Evolutionary conservation across 2,888 invertebrate species (phyloP), one percentile per base, ranked within the genome.

Genomic region (Melinaea marsaeus): DNA sequence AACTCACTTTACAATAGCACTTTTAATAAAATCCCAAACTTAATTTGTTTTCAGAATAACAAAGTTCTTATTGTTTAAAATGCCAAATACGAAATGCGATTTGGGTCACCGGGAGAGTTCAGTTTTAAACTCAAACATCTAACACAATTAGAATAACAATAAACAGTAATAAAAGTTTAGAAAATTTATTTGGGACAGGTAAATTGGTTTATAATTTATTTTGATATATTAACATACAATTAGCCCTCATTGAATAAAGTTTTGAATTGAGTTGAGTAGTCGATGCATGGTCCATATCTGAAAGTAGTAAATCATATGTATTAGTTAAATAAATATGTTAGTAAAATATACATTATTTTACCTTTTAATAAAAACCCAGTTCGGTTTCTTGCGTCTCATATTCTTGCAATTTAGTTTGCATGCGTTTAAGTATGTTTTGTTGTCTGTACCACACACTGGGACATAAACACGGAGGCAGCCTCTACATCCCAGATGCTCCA

Each of bases 361-460:
- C 71, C 67, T 64, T 11, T 58, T 0, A 34, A 71, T 62, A 45
- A 59, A 64, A 4, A 69, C 64, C 66, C 67, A 72, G 1, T 70
- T 42, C 5, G 58, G 13, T 51, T 55, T 57, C 13, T 55, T 59
- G 13, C 66, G 58, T 2, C 63, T 58, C 6, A 58, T 66, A 13
- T 72, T 72, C 0, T 32, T 13, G 55, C 78, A 79, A 6, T 72
- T 69, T 4, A 75, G 51, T 6, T 58, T 62, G 32, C 79, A 79
- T 13, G 65, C 62, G n/a, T 76, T 79, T 0, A 68, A 64, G 46
- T 76, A 79, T 0, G 76, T 77, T 4, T 60, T 61, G 7, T 71
- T 69, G 37, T 78, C 69, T 0, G 62, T 61, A 0, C 68, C 77
- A 42, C 79, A 79, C 1, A 74, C 65, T 0, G 79, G 78, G 1